Conservation (phyloP, 2,113 vertebrate species). For the Saccopteryx bilineata region DNA sequence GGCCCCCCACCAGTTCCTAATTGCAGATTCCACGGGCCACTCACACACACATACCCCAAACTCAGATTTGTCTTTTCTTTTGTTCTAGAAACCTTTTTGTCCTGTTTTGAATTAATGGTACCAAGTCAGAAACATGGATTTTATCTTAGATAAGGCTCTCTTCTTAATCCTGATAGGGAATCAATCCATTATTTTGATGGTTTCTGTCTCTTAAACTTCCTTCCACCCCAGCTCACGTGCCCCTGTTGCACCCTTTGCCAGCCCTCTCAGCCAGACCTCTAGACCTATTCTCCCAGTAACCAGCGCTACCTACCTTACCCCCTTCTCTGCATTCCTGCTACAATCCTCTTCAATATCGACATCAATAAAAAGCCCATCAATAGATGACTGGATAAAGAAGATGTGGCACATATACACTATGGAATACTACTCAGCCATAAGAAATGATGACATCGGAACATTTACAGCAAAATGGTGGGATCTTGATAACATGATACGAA, state of each 20-base stretch:
- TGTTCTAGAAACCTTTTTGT: slow-evolving; percentile 11
- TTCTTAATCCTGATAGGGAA: not conserved
- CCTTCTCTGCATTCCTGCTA: not conserved
- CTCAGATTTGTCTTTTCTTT: not conserved
- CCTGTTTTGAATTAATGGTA: not conserved
- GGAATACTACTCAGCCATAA: too few species aligned
- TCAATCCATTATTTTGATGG: not conserved
- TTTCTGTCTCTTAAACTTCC: not conserved
- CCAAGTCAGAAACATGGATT: not conserved
- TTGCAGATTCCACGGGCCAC: not conserved
- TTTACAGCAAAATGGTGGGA: too few species aligned
- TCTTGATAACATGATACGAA: too few species aligned
- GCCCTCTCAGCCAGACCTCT: not conserved
- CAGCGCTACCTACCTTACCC: not conserved
- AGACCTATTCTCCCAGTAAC: not conserved
- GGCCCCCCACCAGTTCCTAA: not conserved
- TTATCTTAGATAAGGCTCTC: not conserved
- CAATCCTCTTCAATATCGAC: not conserved
- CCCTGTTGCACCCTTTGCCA: not conserved
- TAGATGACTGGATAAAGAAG: too few species aligned
- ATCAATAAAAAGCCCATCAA: too few species aligned
- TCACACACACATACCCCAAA: not conserved
- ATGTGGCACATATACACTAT: too few species aligned
- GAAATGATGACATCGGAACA: too few species aligned
- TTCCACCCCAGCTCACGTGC: not conserved